Evolutionary conservation across 1,140 invertebrate species (phyloP), one percentile per base, ranked within the genome.

Genomic region (Drosophila santomea): DNA sequence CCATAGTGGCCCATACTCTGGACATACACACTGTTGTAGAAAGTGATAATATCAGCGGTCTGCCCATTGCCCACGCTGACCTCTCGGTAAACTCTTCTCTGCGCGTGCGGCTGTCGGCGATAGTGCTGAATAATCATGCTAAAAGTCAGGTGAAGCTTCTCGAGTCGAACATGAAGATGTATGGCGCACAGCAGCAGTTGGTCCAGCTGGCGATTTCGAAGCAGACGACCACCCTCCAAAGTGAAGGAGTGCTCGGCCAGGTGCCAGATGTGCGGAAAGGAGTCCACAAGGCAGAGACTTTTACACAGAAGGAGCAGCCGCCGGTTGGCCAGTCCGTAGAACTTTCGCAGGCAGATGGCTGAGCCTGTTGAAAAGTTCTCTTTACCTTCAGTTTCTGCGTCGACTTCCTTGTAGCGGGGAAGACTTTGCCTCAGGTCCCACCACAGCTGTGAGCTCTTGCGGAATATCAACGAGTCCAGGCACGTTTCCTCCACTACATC

Each of bases 111-210:
- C 82, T 99, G 97, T 35, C 95, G 93, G 78, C 98, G 93, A 91
- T 99, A 99, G 88, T 96, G 97, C 61, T 96, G 95, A 96, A 99
- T 98, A 43, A 99, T 98, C 59, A 98, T 96, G 44, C 96, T 96
- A 91, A 99, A 98, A 48, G 95, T 95, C 75, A 90, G 93, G 89
- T 36, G 67, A 75, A 48, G 78, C 25, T 69, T 92, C 80, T 59
- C 93, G 48, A 98, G 95, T 93, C 98, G 98, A 74, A 96, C 97
- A 68, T 99, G 96, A 28, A 99, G 96, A 92, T 99, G 99, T 43
- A 99, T 95, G 41, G 97, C 95, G 93, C 98, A 99, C 97, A 99
- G 98, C 5, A 99, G 94, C 56, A 99, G 95, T 93, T 99, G 98
- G 93, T 99, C 98, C 11, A 99, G 93, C 93, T 99, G 98, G 4